Conservation (phyloP, 2,113 vertebrate genomes). For the Machaerirhynchus nigripectus region DNA sequence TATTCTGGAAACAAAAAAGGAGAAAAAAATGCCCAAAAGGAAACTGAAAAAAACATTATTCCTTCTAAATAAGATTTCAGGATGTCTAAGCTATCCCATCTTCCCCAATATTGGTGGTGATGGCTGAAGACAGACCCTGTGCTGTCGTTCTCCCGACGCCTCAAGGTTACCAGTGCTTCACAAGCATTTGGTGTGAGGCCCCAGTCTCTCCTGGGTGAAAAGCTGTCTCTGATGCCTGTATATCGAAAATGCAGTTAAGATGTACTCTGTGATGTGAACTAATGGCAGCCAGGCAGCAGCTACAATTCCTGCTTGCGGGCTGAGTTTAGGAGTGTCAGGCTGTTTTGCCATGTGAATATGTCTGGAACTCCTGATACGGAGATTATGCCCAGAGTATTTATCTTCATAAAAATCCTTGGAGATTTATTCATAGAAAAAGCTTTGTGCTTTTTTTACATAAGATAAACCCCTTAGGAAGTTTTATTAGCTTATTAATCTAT, state of each 20-base stretch:
- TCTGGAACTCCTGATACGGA: not conserved
- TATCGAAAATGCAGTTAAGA: not conserved
- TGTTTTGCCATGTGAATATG: not conserved
- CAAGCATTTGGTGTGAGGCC: not conserved
- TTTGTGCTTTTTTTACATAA: not conserved
- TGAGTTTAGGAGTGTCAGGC: not conserved
- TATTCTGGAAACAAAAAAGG: not conserved
- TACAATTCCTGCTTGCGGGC: fast-evolving
- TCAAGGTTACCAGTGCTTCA: not conserved
- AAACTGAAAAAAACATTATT: not conserved
- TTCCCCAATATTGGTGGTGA: not conserved
- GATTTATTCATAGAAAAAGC: not conserved
- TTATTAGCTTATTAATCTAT: not conserved
- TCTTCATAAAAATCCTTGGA: not conserved
- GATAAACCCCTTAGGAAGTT: not conserved
- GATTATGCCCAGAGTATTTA: not conserved
- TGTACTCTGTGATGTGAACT: not conserved
- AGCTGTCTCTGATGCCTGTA: not conserved
- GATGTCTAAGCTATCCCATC: not conserved
- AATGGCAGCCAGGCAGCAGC: not conserved
- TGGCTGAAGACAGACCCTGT: not conserved
- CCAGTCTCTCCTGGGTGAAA: not conserved
- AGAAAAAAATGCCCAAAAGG: not conserved
- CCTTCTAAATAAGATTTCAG: not conserved
- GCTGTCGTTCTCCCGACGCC: fast-evolving